phyloP scores from a whole-genome alignment of 2,113 vertebrate genomes.

The Nycticryphes semicollaris region DNA sequence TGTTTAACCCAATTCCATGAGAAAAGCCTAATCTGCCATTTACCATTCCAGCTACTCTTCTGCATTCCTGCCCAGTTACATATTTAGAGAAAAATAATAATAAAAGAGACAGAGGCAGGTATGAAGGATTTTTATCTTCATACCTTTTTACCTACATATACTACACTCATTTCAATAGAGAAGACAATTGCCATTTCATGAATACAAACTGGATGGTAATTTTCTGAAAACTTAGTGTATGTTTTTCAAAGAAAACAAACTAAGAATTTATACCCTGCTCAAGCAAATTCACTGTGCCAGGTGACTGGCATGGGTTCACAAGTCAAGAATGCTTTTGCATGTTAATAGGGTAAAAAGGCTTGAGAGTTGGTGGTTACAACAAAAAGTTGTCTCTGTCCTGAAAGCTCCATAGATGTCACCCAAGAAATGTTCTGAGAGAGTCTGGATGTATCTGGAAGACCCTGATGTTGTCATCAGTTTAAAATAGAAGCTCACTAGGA shows the following conservation, averaged over 20 bases:
- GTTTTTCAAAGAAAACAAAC: not conserved
- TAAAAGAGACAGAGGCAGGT: rapidly evolving
- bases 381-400: not conserved
- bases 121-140: not conserved
- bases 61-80: not conserved
- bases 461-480: not conserved
- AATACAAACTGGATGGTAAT: not conserved
- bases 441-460: not conserved
- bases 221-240: not conserved
- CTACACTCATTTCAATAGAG: not conserved
- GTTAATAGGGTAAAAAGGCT: not conserved
- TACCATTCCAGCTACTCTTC: not conserved
- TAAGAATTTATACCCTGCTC: not conserved
- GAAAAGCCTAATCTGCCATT: not conserved
- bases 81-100: not conserved
- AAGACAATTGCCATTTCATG: not conserved
- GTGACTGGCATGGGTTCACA: not conserved
- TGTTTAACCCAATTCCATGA: not conserved
- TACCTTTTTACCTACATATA: not conserved
- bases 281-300: not conserved
- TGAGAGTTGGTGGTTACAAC: not conserved
- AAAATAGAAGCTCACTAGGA: not conserved
- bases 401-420: not conserved
- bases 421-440: not conserved
- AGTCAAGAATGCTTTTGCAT: not conserved